These are phyloP conservation scores for Leucophora obtusa DNA, from an alignment of 2,888 invertebrate species.

Conservation along the genomic window DNA sequence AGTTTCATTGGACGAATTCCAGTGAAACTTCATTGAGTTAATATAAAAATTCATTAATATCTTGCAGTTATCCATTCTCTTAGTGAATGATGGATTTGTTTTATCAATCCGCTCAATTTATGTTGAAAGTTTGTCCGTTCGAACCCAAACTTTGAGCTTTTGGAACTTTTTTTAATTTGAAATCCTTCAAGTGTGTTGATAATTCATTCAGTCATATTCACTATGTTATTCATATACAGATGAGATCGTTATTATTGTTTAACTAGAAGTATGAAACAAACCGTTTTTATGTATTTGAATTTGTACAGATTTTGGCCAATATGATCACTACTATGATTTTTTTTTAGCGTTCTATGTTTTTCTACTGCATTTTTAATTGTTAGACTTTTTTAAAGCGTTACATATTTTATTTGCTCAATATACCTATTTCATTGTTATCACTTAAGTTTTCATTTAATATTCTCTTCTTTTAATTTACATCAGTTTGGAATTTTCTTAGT, in stretches of 20 bases:
- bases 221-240: background rate
- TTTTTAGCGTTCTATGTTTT: conserved; percentile 15
- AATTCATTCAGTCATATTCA: background rate
- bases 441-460: conserved; percentile 21
- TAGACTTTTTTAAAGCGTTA: background rate
- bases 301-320: background rate
- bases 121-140: too few species aligned
- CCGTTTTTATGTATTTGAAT: background rate
- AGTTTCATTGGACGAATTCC: too few species aligned
- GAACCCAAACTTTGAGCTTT: too few species aligned
- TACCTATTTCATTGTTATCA: conserved; percentile 23
- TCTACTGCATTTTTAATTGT: background rate
- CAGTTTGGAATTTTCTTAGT: conserved; percentile 41
- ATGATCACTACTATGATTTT: background rate
- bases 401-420: conserved; percentile 6
- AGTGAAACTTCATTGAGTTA: too few species aligned
- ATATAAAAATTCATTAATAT: too few species aligned
- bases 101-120: too few species aligned
- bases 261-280: background rate
- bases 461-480: conserved; percentile 12
- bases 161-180: too few species aligned
- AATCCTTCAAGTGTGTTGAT: too few species aligned
- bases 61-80: too few species aligned
- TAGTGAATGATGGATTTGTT: too few species aligned
- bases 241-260: background rate